These are phyloP conservation scores for Carlito syrichta DNA, from an alignment of 2,113 vertebrate species.

Conservation along the genomic window DNA sequence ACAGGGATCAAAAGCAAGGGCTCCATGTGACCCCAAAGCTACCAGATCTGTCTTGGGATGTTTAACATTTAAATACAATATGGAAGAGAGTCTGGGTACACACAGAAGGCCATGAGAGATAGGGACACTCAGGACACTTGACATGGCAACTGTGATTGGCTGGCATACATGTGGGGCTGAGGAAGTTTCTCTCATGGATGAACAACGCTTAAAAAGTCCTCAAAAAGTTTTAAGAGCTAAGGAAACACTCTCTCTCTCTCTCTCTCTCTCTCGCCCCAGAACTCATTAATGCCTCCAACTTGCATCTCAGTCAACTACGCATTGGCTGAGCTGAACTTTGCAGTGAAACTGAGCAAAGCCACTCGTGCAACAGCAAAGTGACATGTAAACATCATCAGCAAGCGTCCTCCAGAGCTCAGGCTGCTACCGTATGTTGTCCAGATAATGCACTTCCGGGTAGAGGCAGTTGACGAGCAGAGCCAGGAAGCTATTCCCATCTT, in stretches of 20 bases:
- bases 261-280: too few relatives aligned
- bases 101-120: background rate
- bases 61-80: background rate
- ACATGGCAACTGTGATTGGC: background rate
- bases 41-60: background rate
- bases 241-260: background rate
- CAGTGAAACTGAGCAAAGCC: constrained; percentile 39
- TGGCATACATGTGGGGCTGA: background rate
- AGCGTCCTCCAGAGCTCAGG: background rate
- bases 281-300: background rate
- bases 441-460: constrained; percentile 93
- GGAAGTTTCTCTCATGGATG: background rate
- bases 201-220: background rate
- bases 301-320: background rate
- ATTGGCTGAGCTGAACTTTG: background rate
- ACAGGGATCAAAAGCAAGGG: background rate
- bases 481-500: constrained; percentile 90
- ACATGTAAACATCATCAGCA: constrained; percentile 68
- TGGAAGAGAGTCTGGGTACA: too few relatives aligned
- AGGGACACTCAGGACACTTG: background rate
- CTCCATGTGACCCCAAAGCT: background rate
- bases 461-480: constrained; percentile 91
- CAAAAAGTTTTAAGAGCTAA: background rate
- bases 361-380: constrained; percentile 64
- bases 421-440: constrained; percentile 91